Percentiles rank a stretch among this genome's conserved stretches.
Conservation (phyloP, 30 jellyfish, hydroid and myxozoan genomes). For the Hydractinia echinata region DNA sequence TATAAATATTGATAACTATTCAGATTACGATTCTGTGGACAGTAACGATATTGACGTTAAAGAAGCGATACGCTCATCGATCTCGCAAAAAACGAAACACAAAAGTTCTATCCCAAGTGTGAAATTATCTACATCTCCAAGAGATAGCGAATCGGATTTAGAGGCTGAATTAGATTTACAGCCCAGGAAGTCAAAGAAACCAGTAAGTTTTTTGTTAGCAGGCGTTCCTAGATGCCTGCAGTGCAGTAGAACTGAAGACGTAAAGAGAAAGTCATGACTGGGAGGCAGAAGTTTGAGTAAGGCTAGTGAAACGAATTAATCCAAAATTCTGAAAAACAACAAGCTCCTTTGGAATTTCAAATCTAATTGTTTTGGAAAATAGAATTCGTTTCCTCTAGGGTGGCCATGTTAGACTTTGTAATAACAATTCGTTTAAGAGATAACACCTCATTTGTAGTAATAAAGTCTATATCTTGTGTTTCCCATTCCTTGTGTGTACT, state of each 20-base stretch:
- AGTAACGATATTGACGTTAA: conserved; percentile 26
- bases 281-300: too few species aligned
- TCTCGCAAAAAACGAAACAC: neutral
- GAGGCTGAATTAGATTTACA: neutral
- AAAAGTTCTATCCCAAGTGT: neutral
- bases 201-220: neutral
- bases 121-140: neutral
- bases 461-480: too few species aligned
- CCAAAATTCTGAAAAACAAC: too few species aligned
- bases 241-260: neutral
- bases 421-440: too few species aligned
- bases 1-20: neutral
- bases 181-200: neutral
- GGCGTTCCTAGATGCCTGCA: neutral
- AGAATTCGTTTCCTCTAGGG: too few species aligned
- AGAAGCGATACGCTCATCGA: conserved; percentile 28
- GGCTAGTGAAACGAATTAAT: too few species aligned
- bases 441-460: too few species aligned
- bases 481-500: too few species aligned
- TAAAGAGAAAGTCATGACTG: neutral
- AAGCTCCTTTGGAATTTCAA: too few species aligned
- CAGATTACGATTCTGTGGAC: conserved; percentile 18
- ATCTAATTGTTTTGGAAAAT: too few species aligned
- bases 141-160: neutral
- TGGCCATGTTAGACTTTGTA: too few species aligned